Evolutionary conservation across 2,888 invertebrate genomes (phyloP).

Genomic region (Drosophila tanythrix): DNA sequence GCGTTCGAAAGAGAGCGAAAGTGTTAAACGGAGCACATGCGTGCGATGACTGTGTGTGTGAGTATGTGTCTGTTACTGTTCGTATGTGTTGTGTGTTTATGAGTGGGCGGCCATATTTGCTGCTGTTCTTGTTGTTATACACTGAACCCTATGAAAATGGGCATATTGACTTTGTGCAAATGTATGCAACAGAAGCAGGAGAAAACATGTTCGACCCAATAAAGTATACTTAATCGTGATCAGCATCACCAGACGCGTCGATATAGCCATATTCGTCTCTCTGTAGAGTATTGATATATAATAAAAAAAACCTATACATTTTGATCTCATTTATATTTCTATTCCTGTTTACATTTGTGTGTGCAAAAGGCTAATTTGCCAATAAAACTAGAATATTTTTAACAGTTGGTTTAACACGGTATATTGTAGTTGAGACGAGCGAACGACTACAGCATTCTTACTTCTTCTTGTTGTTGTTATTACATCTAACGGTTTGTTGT

Average conservation of each 20-base stretch:
- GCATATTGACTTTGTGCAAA: background rate
- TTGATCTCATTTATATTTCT: background rate
- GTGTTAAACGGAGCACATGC: slow-evolving; percentile 76
- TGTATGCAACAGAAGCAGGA: background rate
- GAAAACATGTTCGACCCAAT: background rate
- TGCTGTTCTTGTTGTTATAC: slow-evolving; percentile 32
- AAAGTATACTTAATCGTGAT: background rate
- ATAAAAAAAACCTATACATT: background rate
- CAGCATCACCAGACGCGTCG: background rate
- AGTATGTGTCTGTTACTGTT: slow-evolving; percentile 7
- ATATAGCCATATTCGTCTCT: background rate
- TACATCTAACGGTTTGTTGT: slow-evolving; percentile 54
- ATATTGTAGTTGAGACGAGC: background rate
- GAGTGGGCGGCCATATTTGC: slow-evolving; percentile 54
- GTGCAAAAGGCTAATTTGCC: background rate
- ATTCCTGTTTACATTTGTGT: slow-evolving; percentile 20
- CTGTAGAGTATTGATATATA: background rate
- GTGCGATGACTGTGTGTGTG: slow-evolving; percentile 33
- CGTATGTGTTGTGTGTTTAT: slow-evolving; percentile 5
- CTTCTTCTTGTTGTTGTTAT: background rate
- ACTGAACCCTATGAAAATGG: slow-evolving; percentile 2
- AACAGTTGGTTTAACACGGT: background rate
- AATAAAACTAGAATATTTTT: background rate
- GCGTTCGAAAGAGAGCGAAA: slow-evolving; percentile 73
- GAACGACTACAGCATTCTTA: background rate